phyloP scores from a whole-genome alignment of 1,140 invertebrate species.

The Drosophila ficusphila region DNA sequence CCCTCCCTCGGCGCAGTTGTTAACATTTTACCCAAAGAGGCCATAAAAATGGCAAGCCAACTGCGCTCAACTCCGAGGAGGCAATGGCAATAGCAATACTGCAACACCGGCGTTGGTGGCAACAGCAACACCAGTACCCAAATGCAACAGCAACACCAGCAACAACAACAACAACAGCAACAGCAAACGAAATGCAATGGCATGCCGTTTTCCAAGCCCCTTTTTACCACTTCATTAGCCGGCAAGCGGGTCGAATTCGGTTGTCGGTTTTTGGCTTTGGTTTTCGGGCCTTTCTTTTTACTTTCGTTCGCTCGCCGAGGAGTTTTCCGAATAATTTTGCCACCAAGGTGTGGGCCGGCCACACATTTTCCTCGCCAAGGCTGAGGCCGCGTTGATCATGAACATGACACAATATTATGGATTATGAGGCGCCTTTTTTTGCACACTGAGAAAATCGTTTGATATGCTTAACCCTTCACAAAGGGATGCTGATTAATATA shows the following conservation, averaged over 20 bases:
- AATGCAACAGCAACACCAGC: constrained; percentile 8
- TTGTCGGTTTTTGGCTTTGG: constrained; percentile 19
- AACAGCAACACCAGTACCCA: constrained; percentile 14
- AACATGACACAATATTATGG: constrained; percentile 82
- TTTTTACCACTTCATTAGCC: constrained; percentile 77
- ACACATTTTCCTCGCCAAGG: constrained; percentile 48
- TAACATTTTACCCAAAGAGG: constrained; percentile 67
- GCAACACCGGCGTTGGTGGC: constrained; percentile 33
- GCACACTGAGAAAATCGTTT: constrained; percentile 1
- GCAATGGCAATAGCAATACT: constrained; percentile 10
- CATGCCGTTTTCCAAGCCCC: constrained; percentile 59
- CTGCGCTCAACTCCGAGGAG: constrained; percentile 43
- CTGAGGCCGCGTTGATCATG: constrained; percentile 68
- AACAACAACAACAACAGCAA: constrained; percentile 10
- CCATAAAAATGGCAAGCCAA: constrained; percentile 73
- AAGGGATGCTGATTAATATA: neutral
- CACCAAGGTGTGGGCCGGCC: constrained; percentile 53
- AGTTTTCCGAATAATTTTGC: constrained; percentile 77
- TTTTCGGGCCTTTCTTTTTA: constrained; percentile 62
- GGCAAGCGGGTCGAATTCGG: constrained; percentile 40
- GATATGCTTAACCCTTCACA: neutral
- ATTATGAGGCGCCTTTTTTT: constrained; percentile 61
- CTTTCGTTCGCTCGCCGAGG: constrained; percentile 64
- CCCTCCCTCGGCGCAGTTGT: constrained; percentile 18
- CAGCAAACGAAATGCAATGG: constrained; percentile 23